Base-by-base conservation (phyloP, 2,888 invertebrate species). In the Gerris lacustris region DNA sequence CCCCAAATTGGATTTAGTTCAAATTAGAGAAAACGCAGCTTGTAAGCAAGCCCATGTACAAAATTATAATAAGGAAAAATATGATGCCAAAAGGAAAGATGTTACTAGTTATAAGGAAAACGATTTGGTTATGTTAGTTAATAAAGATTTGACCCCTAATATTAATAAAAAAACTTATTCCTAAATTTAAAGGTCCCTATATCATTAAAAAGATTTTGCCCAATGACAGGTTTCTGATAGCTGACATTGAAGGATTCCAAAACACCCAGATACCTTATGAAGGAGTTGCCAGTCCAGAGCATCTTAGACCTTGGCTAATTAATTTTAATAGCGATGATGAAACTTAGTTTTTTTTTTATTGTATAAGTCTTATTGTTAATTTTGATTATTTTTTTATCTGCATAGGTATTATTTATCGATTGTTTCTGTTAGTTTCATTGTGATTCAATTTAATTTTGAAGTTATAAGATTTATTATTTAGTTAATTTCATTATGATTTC, bases 181-280 rank as follows among this genome's bases (percentile, higher is more conserved):
- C 76, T 9, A 70, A 66, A 47, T 75, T 73, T 67, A 75, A 75
- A 70, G 76, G 76, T 0, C 75, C 75, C 6, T 76, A 75, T 66
- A 43, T 70, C 6, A 71, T 75, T n/a, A 55, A 63, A 11, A 73
- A 69, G 63, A 72, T 72, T 15, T 63, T 76, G 6, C 69, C 75
- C 6, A 74, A 75, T n/a, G 74, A 76, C 67, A 69, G 76, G 45
- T 77, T 75, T 68, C 71, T 75, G 0, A 43, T 76, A 0, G 43
- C 63, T 0, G 76, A 77, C 47, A 66, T 75, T 2, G 74, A 76
- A 66, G 73, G 72, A 15, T 69, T 45, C n/a, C 69, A 69, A 17
- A 9, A 63, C 5, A 15, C 55, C 6, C 47, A 47, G 17, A 43
- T 17, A 6, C 62, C 69, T 6, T 69, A 69, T 63, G 69, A 69